These are phyloP conservation scores for Temnothorax longispinosus DNA, from an alignment of 1,140 invertebrate genomes.

Conservation along the genomic window DNA sequence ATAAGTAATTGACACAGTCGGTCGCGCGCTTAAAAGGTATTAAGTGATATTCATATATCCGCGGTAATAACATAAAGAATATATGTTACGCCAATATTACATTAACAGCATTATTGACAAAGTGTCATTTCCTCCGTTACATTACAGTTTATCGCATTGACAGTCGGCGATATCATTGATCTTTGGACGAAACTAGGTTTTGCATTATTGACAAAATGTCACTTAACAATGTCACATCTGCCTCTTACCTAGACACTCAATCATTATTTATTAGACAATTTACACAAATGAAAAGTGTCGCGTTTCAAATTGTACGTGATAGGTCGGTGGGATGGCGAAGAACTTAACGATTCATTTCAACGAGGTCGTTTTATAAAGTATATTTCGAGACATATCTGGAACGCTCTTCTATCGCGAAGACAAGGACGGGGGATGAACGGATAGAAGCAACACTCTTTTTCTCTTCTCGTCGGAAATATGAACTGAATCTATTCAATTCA, in stretches of 20 bases:
- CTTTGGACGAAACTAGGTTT: not conserved
- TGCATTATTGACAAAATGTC: constrained; percentile 28
- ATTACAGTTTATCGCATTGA: constrained; percentile 17
- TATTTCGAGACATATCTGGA: not conserved
- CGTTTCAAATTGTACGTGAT: not conserved
- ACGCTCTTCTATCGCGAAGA: not conserved
- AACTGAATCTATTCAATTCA: constrained; percentile 44
- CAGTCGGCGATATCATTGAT: not conserved
- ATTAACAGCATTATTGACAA: constrained; percentile 31
- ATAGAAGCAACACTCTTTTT: not conserved
- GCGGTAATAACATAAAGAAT: not conserved
- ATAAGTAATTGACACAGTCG: not conserved
- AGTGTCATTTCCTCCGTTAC: constrained; percentile 26
- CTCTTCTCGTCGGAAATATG: not conserved
- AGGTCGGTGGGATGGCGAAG: not conserved
- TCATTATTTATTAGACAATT: not conserved
- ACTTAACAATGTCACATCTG: not conserved
- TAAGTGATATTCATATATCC: not conserved
- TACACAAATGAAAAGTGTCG: not conserved
- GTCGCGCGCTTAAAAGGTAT: not conserved
- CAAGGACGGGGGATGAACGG: not conserved
- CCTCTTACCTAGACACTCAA: not conserved
- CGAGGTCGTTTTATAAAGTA: not conserved
- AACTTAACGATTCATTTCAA: not conserved
- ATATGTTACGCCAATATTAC: constrained; percentile 9